These are phyloP conservation scores for Stichodactyla mertensii DNA, from an alignment of 64 coral and sea anemone genomes.

Conservation along the genomic window DNA sequence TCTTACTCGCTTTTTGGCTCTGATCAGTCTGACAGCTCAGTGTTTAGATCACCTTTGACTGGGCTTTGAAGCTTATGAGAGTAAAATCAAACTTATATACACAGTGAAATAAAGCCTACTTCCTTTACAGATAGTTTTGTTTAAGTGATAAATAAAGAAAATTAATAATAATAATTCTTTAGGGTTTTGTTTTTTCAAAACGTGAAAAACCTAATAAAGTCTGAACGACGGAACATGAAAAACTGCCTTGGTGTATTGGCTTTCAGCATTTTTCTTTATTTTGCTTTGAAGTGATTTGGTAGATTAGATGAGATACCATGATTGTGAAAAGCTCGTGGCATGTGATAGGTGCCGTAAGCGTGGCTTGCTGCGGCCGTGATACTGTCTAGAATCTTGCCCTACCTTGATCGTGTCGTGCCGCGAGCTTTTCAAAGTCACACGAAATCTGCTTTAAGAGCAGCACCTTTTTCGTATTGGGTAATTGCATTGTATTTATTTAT, in stretches of 20 bases:
- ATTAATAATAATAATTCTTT: conserved; percentile 14
- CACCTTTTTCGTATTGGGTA: no score
- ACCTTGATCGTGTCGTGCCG: no score
- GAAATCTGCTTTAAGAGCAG: no score
- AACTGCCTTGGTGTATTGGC: neutral
- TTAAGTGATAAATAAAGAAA: conserved; percentile 18
- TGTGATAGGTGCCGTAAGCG: no score
- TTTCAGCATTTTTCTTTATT: neutral
- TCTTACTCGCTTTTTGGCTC: conserved; percentile 94
- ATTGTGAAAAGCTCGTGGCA: no score
- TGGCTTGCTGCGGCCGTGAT: no score
- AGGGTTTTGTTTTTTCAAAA: conserved; percentile 18
- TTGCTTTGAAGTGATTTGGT: neutral
- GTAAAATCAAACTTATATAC: conserved; percentile 1
- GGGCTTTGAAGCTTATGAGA: conserved; percentile 45
- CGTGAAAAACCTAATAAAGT: conserved; percentile 16
- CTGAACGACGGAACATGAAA: neutral
- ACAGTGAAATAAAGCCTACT: neutral
- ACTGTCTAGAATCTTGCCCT: no score
- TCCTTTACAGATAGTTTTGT: conserved; percentile 14
- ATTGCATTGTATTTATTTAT: no score
- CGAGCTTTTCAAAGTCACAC: no score
- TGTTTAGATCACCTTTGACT: conserved; percentile 86
- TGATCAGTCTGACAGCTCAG: conserved; percentile 80
- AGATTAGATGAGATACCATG: no score